Evolutionary conservation across 2,797 vertebrate genomes (phyloP), one percentile per base, ranked within the genome.

Genomic region (Bradypodion ventrale): DNA sequence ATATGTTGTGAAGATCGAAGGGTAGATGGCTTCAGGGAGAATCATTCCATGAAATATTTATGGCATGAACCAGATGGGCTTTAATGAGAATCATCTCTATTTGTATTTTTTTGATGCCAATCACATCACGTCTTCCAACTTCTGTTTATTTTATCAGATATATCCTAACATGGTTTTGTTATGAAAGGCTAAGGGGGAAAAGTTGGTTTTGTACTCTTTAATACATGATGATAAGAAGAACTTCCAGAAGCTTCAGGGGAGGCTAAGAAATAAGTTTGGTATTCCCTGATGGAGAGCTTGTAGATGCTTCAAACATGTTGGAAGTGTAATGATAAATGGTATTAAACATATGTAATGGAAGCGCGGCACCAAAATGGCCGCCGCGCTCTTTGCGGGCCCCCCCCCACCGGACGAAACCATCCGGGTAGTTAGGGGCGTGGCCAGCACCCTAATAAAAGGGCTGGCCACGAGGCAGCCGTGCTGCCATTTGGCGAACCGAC

Each of bases 301-400:
- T 32, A 66, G 46, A n/a, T 29, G 73, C 46, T 69, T 1, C 1
- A 69, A 77, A 77, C 19, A 21, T 42, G 52, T 32, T 68, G 74
- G 63, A 68, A 68, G 37, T 77, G 79, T 79, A 59, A 75, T 75
- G 44, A 32, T 1, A 68, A 59, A 42, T 56, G 37, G 65, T 79
- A 80, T 80, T 66, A 42, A 84, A 80, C 29, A 75, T 80, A 85
- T 75, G 75, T 62, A 68, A n/a, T n/a, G n/a, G n/a, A n/a, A n/a
- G n/a, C n/a, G n/a, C n/a, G n/a, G n/a, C n/a, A n/a, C n/a, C n/a
- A n/a, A n/a, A n/a, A n/a, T n/a, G n/a, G n/a, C n/a, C n/a, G n/a
- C n/a, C n/a, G n/a, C n/a, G n/a, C n/a, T n/a, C n/a, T n/a, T n/a
- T n/a, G n/a, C n/a, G n/a, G n/a, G n/a, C n/a, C n/a, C n/a, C n/a